Percentiles rank a stretch among this genome's conserved stretches.
These are phyloP conservation scores for Pampus argenteus DNA, from an alignment of 2,797 vertebrate species.

Conservation along the genomic window DNA sequence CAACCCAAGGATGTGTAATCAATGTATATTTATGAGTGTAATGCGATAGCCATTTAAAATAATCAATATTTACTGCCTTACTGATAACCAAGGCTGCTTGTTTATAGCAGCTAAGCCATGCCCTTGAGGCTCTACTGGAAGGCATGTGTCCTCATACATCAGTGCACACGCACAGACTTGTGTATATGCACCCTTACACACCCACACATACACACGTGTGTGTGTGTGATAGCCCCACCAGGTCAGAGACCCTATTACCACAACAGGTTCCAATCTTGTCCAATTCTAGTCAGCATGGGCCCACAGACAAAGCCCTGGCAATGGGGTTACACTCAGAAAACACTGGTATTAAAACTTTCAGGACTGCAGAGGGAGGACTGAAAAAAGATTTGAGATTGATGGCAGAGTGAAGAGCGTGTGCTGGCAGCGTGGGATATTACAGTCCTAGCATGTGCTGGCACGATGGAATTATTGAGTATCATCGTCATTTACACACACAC, in stretches of 20 bases:
- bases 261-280: constrained; percentile 78
- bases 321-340: constrained; percentile 64
- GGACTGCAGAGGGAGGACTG: constrained; percentile 29
- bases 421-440: constrained; percentile 52
- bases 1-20: constrained; percentile 68
- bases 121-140: constrained; percentile 68
- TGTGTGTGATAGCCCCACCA: constrained; percentile 36
- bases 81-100: constrained; percentile 65
- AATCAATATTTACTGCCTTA: constrained; percentile 74
- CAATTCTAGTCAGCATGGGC: constrained; percentile 55
- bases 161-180: constrained; percentile 41
- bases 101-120: constrained; percentile 60
- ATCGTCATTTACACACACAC: constrained; percentile 37
- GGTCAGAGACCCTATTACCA: constrained; percentile 78
- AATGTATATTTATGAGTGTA: constrained; percentile 76
- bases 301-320: constrained; percentile 62
- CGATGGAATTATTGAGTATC: constrained; percentile 54
- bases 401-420: constrained; percentile 44
- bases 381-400: constrained; percentile 57
- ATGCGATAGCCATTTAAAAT: constrained; percentile 70
- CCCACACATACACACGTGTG: constrained; percentile 24
- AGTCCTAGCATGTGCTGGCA: constrained; percentile 40
- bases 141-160: constrained; percentile 63
- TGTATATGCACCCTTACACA: constrained; percentile 47
- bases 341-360: constrained; percentile 41